Evolutionary conservation across 2,113 vertebrate genomes (phyloP), one percentile per base, ranked within the genome.

Genomic region (Rallus limicola): DNA sequence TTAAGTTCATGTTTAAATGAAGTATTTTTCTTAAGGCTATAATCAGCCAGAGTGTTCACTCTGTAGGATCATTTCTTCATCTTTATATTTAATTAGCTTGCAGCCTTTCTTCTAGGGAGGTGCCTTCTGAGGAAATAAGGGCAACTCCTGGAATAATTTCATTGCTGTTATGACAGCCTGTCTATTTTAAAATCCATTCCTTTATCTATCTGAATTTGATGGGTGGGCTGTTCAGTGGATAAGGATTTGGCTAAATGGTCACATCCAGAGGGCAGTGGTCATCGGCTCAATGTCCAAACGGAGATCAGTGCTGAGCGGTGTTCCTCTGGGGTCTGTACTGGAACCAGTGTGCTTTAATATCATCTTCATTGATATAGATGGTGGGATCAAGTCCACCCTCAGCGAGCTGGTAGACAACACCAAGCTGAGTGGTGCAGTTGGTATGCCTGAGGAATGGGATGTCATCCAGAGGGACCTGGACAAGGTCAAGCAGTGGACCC

Each of bases 61-160:
- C 40, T 78, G 34, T 16, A 90, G n/a, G 68, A 85, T 62, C 25
- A 58, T 62, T 87, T 70, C 74, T 79, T 88, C 56, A 79, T 58
- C 44, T 44, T 74, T 82, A 78, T 33, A 53, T 42, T 70, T 62
- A 70, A 94, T 88, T 75, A 67, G 29, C 56, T 82, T 17, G 17
- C 52, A 88, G 70, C 42, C 65, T 69, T 81, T 92, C 75, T 90
- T 70, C 40, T 48, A 74, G 13, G 92, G 75, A 74, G 33, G 29
- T 48, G 21, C 64, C 60, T 84, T 77, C 78, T 81, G 38, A 84
- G 44, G 78, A 69, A 69, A 21, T 71, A 79, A 69, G 50, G 72
- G 88, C 82, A 87, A 53, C 33, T 5, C 0, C 38, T 87, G 82
- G 44, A 84, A 69, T 92, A 77, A 95, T 81, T 59, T 86, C 21